These are phyloP conservation scores for Falco naumanni DNA, from an alignment of 2,797 vertebrate species.

Conservation along the genomic window DNA sequence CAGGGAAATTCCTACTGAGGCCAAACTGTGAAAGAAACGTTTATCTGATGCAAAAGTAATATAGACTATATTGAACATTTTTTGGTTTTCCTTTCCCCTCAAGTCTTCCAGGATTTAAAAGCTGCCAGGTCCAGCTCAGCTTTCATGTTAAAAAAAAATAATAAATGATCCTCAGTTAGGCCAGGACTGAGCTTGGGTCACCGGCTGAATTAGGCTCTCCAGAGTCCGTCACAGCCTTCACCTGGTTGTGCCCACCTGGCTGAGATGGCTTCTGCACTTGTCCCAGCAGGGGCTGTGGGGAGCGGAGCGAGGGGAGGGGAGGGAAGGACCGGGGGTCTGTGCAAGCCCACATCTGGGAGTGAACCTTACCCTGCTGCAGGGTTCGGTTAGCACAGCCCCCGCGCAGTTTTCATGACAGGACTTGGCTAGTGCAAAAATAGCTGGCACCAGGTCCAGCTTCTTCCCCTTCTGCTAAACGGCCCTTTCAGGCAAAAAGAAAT, in stretches of 20 bases:
- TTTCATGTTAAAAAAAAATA: not conserved
- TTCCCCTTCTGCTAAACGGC: slow-evolving; percentile 2
- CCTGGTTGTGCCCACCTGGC: not conserved
- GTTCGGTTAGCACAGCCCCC: not conserved
- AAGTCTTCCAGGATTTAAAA: not conserved
- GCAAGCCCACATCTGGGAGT: not conserved
- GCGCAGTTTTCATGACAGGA: not conserved
- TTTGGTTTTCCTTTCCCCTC: not conserved
- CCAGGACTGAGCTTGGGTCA: not conserved
- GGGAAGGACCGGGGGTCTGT: not conserved
- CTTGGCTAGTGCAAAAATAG: slow-evolving; percentile 16
- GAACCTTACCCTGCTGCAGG: not conserved
- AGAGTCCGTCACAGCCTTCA: not conserved
- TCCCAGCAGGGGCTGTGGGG: not conserved
- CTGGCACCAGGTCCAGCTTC: slow-evolving; percentile 8
- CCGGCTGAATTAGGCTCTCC: not conserved
- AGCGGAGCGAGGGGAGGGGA: not conserved
- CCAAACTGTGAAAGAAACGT: not conserved
- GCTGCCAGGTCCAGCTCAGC: not conserved
- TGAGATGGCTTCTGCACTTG: not conserved
- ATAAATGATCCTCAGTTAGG: not conserved
- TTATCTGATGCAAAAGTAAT: not conserved
- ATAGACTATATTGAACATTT: not conserved
- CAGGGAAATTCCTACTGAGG: not conserved
- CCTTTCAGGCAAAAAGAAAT: slow-evolving; percentile 20